phyloP scores from a whole-genome alignment of 2,797 vertebrate species.

The Chloroceryle amazona region DNA sequence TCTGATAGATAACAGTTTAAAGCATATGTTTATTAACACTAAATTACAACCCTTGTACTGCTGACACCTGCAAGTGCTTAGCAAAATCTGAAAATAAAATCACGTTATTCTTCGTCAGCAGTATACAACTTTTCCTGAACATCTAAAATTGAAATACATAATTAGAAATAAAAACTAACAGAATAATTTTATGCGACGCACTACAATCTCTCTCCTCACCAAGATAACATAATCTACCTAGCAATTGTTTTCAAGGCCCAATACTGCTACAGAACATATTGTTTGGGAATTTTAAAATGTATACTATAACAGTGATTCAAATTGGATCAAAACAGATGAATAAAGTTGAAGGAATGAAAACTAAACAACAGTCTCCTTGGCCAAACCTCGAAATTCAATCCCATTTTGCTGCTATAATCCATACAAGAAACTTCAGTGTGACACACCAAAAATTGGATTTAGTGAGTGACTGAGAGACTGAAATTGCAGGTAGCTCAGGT shows the following conservation, averaged over 20 bases:
- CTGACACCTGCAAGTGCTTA: background rate
- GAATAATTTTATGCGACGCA: background rate
- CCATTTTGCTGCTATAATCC: slow-evolving; percentile 34
- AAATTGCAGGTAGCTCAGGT: background rate
- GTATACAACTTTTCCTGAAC: background rate
- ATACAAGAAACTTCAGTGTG: slow-evolving; percentile 21
- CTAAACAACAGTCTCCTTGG: background rate
- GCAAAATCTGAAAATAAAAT: slow-evolving; percentile 49
- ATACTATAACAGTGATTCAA: background rate
- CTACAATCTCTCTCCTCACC: background rate
- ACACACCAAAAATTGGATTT: slow-evolving; percentile 37
- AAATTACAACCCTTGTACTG: slow-evolving; percentile 5
- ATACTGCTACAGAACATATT: background rate
- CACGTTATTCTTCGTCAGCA: background rate
- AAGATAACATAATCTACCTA: background rate
- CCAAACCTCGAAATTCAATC: slow-evolving; percentile 34
- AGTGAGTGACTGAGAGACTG: slow-evolving; percentile 9
- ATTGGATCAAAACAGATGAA: background rate
- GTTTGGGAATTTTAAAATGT: background rate
- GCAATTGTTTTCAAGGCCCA: background rate
- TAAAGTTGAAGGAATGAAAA: background rate
- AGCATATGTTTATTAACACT: background rate
- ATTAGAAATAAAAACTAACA: background rate
- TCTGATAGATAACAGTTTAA: background rate
- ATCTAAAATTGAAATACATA: background rate